Percentiles rank a stretch among this genome's conserved stretches.
phyloP scores from a whole-genome alignment of 2,113 vertebrate genomes.

The Phalacrocorax carbo region DNA sequence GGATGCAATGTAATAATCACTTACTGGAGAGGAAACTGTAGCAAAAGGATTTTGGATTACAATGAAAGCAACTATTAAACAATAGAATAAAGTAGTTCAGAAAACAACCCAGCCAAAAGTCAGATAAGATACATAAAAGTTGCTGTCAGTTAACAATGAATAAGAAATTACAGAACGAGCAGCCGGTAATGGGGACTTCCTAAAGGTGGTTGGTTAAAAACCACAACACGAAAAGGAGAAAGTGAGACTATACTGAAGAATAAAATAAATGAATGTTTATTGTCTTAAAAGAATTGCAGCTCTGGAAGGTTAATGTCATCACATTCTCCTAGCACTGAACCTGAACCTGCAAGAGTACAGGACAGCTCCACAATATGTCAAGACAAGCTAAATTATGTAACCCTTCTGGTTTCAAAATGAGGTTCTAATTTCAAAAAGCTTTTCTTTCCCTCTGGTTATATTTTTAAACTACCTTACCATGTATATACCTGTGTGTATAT shows the following conservation, averaged over 20 bases:
- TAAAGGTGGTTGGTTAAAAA: neutral
- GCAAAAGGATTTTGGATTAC: neutral
- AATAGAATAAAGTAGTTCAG: neutral
- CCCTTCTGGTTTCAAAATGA: neutral
- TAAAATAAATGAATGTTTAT: neutral
- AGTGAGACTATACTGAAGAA: neutral
- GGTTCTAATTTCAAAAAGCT: neutral
- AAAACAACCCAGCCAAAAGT: neutral
- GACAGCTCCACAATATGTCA: neutral
- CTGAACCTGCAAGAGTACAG: neutral
- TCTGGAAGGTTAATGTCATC: neutral
- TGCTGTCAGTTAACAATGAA: neutral
- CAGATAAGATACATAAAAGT: neutral
- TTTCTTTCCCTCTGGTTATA: fast-evolving
- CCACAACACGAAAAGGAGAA: neutral
- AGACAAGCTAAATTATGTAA: neutral
- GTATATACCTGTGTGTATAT: neutral
- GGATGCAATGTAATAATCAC: neutral
- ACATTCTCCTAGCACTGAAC: neutral
- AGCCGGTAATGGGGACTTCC: neutral
- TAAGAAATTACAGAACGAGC: neutral
- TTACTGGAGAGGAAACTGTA: neutral
- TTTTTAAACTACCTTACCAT: neutral
- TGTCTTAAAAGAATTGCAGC: neutral
- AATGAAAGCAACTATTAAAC: neutral